A percentile compares a stretch with the other conserved stretches of the same genome.
Evolutionary conservation across 2,888 invertebrate genomes (phyloP).

Genomic region (Sarcophaga subvicina): DNA sequence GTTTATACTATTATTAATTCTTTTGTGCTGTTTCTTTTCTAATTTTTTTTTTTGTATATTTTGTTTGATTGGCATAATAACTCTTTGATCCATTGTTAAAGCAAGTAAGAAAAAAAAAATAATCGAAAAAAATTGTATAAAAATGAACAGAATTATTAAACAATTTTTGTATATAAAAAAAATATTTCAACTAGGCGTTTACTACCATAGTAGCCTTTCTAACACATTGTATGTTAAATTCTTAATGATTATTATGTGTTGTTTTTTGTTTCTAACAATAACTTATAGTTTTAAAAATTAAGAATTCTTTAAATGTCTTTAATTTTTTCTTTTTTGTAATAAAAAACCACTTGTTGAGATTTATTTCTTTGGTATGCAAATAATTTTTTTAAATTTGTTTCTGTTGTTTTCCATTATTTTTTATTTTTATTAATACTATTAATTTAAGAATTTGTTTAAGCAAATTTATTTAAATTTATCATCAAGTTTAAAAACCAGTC

Average conservation of each 20-base stretch:
- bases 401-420: too few species aligned
- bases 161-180: conserved; percentile 36
- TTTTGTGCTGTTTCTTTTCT: conserved; percentile 45
- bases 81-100: conserved; percentile 33
- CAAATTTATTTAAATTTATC: conserved; percentile 54
- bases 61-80: conserved; percentile 48
- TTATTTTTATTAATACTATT: too few species aligned
- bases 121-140: neutral
- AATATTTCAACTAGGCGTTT: conserved; percentile 46
- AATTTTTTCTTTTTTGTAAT: neutral
- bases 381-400: neutral
- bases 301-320: conserved; percentile 12
- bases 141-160: conserved; percentile 25
- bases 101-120: neutral
- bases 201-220: conserved; percentile 10
- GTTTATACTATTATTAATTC: conserved; percentile 34
- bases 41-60: neutral
- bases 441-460: conserved; percentile 18
- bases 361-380: conserved; percentile 53
- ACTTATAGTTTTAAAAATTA: conserved; percentile 28
- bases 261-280: conserved; percentile 28
- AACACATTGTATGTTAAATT: neutral
- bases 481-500: neutral
- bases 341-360: conserved; percentile 35
- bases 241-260: conserved; percentile 7